phyloP scores from a whole-genome alignment of 2,113 vertebrate species.

The Myiozetetes cayanensis region DNA sequence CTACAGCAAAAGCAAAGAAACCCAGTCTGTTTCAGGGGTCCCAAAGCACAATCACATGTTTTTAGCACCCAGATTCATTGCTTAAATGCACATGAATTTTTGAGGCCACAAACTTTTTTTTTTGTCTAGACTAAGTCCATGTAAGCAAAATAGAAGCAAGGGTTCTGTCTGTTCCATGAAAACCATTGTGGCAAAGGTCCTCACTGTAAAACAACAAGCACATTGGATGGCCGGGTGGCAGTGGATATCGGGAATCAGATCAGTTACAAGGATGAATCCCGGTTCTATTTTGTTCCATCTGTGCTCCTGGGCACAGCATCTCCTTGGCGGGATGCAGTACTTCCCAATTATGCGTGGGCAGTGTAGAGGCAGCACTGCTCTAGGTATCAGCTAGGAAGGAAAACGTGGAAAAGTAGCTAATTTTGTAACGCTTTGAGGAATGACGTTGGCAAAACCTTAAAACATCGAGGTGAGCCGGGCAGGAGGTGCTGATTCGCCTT shows the following conservation, averaged over 20 bases:
- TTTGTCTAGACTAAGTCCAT: not conserved
- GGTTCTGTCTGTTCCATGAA: not conserved
- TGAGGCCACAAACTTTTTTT: not conserved
- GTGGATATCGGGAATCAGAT: not conserved
- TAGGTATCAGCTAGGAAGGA: not conserved
- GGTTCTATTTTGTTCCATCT: not conserved
- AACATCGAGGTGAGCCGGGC: not conserved
- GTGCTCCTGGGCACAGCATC: too few species aligned
- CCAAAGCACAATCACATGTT: not conserved
- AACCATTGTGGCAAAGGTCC: not conserved
- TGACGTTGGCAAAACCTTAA: not conserved
- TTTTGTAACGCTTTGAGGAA: not conserved
- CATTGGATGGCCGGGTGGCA: rapidly evolving
- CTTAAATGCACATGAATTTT: not conserved
- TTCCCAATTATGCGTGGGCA: not conserved
- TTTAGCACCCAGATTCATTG: not conserved
- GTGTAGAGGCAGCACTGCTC: not conserved
- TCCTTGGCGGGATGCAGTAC: rapidly evolving
- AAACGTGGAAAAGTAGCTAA: too few species aligned
- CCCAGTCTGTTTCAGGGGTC: not conserved
- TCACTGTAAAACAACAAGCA: not conserved
- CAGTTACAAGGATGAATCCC: not conserved
- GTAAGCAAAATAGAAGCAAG: not conserved
- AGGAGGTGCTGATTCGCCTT: not conserved
- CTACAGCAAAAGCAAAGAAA: not conserved